Evolutionary conservation across 2,888 invertebrate genomes (phyloP).

Genomic region (Campoplex capitator): DNA sequence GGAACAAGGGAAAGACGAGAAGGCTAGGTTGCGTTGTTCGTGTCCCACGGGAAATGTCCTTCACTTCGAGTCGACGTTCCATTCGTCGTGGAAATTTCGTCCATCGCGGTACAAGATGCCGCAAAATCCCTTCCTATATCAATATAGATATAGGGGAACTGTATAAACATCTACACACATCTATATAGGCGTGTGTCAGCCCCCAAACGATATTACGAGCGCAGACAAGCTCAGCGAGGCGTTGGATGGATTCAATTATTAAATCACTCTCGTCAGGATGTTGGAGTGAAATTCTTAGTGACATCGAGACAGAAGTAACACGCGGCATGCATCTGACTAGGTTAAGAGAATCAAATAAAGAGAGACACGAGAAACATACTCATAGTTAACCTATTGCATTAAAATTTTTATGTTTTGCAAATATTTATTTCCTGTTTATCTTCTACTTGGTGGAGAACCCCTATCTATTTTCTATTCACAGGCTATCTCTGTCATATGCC

Average conservation of each 20-base stretch:
- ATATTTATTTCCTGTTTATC: background rate
- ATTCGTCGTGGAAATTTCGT: conserved; percentile 69
- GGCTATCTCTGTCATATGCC: background rate
- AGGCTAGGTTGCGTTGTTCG: conserved; percentile 42
- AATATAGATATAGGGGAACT: conserved; percentile 11
- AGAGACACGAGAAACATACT: background rate
- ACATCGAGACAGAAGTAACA: conserved; percentile 12
- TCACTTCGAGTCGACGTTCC: conserved; percentile 69
- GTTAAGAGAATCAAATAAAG: conserved; percentile 4
- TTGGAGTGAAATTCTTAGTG: conserved; percentile 25
- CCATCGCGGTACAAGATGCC: conserved; percentile 46
- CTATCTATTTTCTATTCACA: background rate
- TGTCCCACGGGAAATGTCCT: conserved; percentile 76
- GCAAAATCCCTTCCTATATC: conserved; percentile 46
- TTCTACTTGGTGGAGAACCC: background rate
- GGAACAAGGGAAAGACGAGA: conserved; percentile 66
- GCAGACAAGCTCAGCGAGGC: conserved; percentile 54
- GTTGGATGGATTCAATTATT: conserved; percentile 66
- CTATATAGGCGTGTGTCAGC: background rate
- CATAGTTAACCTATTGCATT: background rate
- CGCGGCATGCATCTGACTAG: background rate
- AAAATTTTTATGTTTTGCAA: background rate
- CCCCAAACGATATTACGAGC: conserved; percentile 38
- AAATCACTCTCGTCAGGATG: conserved; percentile 58
- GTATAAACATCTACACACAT: background rate